These are phyloP conservation scores for Podilymbus podiceps DNA, from an alignment of 2,113 vertebrate genomes.

Conservation along the genomic window DNA sequence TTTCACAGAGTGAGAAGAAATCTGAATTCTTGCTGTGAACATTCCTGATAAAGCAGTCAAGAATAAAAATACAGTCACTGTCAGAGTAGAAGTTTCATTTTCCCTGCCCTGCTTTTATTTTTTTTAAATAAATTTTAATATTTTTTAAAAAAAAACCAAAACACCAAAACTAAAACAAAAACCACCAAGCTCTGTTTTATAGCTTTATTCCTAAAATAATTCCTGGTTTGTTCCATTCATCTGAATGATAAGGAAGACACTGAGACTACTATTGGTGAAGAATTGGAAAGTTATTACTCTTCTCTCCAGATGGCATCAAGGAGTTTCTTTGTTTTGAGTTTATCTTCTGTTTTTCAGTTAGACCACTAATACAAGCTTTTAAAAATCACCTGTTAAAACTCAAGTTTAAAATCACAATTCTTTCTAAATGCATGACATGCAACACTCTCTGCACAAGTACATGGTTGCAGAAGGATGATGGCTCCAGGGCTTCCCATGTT, in stretches of 20 bases:
- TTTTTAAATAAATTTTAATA: too few relatives aligned
- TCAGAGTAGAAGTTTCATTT: background rate
- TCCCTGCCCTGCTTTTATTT: background rate
- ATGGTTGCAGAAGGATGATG: background rate
- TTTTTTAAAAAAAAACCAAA: too few relatives aligned
- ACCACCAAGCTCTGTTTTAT: background rate
- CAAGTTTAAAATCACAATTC: background rate
- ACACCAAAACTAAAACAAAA: too few relatives aligned
- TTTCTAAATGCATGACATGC: background rate
- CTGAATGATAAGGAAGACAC: background rate
- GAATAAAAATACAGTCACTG: slow-evolving; percentile 8
- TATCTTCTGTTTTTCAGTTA: background rate
- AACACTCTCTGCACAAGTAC: background rate
- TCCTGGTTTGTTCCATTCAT: background rate
- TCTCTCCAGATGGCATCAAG: background rate
- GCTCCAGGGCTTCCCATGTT: background rate
- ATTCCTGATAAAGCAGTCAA: slow-evolving; percentile 55
- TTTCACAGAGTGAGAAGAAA: slow-evolving; percentile 63
- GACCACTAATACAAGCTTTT: background rate
- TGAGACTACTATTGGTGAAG: background rate
- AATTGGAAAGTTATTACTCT: background rate
- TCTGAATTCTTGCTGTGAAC: slow-evolving; percentile 48
- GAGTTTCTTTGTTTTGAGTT: background rate
- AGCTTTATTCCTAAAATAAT: slow-evolving; percentile 23
- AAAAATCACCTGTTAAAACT: background rate